These are phyloP conservation scores for Lophochroa leadbeateri DNA, from an alignment of 2,113 vertebrate species.

Conservation along the genomic window DNA sequence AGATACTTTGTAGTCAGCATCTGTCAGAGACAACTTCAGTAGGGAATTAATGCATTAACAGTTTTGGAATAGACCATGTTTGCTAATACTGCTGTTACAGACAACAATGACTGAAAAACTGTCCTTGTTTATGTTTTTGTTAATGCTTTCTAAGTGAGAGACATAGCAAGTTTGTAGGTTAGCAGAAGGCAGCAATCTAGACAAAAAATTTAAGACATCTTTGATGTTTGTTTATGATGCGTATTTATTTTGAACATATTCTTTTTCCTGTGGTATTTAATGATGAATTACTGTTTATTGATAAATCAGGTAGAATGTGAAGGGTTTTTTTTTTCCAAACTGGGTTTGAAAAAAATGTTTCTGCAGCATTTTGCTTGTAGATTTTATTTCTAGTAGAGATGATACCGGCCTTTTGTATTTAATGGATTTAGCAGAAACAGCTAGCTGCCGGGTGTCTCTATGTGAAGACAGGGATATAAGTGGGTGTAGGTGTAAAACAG, in stretches of 20 bases:
- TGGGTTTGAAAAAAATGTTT: not conserved
- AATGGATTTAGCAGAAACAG: not conserved
- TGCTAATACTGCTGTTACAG: not conserved
- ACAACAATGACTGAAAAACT: not conserved
- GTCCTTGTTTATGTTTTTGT: not conserved
- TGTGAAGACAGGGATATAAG: not conserved
- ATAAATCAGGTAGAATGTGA: not conserved
- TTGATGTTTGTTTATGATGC: not conserved
- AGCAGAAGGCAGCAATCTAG: not conserved
- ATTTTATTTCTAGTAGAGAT: not conserved
- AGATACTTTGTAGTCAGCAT: not conserved
- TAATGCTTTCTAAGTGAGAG: not conserved
- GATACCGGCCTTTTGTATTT: not conserved
- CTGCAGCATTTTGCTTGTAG: not conserved
- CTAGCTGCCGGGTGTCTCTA: not conserved
- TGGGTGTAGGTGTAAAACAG: not conserved
- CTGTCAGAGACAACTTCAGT: not conserved
- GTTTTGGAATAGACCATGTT: not conserved
- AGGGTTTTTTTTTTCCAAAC: not conserved
- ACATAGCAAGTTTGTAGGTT: not conserved
- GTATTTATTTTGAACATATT: not conserved
- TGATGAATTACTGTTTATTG: not conserved
- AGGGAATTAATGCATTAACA: constrained; percentile 24
- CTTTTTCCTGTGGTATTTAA: not conserved
- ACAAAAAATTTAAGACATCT: not conserved